These are phyloP conservation scores for Drosophila macrospina DNA, from an alignment of 2,888 invertebrate genomes.

Conservation along the genomic window DNA sequence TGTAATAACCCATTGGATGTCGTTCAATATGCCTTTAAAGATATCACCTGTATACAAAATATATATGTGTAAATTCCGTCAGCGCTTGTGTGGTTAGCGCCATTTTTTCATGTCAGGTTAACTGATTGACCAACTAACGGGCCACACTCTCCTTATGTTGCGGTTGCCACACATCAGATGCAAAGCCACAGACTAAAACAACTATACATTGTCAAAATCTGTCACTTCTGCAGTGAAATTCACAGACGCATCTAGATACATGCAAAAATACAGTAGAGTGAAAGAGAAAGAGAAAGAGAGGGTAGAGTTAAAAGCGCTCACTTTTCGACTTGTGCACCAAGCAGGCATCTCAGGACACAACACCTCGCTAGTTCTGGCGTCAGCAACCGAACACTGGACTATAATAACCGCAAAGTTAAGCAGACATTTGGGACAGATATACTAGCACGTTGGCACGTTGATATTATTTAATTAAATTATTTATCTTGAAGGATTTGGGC, in stretches of 20 bases:
- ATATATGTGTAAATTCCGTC: slow-evolving; percentile 26
- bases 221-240: slow-evolving; percentile 47
- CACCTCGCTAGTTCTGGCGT: slow-evolving; percentile 47
- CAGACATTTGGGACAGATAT: slow-evolving; percentile 36
- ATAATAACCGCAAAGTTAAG: slow-evolving; percentile 55
- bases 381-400: slow-evolving; percentile 32
- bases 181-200: slow-evolving; percentile 34
- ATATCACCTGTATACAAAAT: background rate
- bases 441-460: background rate
- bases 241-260: slow-evolving; percentile 1
- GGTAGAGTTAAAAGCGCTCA: slow-evolving; percentile 14
- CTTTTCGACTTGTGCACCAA: slow-evolving; percentile 25
- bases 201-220: slow-evolving; percentile 65
- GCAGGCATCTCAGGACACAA: slow-evolving; percentile 16
- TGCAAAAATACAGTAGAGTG: slow-evolving; percentile 11
- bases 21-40: background rate
- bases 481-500: too few relatives aligned
- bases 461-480: too few relatives aligned
- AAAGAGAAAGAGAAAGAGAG: background rate
- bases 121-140: slow-evolving; percentile 35
- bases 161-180: slow-evolving; percentile 53
- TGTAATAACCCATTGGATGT: background rate
- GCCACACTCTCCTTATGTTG: slow-evolving; percentile 37
- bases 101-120: slow-evolving; percentile 62
- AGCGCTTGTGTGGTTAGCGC: slow-evolving; percentile 63